Evolutionary conservation across 2,113 vertebrate species (phyloP).

Genomic region (Stegostoma tigrinum): DNA sequence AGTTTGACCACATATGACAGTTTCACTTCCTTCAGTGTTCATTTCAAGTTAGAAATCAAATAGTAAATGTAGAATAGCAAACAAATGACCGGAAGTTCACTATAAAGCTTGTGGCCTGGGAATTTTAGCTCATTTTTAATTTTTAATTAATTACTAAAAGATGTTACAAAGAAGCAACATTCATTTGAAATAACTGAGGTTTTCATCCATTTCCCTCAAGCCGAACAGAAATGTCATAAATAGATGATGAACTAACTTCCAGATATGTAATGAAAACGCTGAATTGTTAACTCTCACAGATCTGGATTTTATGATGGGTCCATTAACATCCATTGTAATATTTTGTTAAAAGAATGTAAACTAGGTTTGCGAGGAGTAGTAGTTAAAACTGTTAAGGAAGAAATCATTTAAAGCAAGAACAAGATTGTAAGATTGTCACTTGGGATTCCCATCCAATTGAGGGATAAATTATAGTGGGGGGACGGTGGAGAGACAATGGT

Average conservation of each 20-base stretch:
- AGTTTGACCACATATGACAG: neutral
- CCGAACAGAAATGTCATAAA: neutral
- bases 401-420: neutral
- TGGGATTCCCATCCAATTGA: neutral
- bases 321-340: neutral
- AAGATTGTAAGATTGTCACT: neutral
- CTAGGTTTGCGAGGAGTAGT: neutral
- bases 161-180: neutral
- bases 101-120: neutral
- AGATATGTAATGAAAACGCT: neutral
- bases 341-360: neutral
- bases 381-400: neutral
- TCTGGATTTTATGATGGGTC: neutral
- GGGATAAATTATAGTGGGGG: neutral
- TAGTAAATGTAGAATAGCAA: neutral
- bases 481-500: too few species aligned
- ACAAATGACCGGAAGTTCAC: neutral
- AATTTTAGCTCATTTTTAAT: neutral
- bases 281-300: neutral
- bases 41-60: slow-evolving; percentile 7
- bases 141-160: neutral
- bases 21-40: neutral
- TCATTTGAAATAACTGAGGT: neutral
- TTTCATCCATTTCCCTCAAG: neutral
- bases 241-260: neutral